phyloP scores from a whole-genome alignment of 2,113 vertebrate species.

The Phaethon lepturus region DNA sequence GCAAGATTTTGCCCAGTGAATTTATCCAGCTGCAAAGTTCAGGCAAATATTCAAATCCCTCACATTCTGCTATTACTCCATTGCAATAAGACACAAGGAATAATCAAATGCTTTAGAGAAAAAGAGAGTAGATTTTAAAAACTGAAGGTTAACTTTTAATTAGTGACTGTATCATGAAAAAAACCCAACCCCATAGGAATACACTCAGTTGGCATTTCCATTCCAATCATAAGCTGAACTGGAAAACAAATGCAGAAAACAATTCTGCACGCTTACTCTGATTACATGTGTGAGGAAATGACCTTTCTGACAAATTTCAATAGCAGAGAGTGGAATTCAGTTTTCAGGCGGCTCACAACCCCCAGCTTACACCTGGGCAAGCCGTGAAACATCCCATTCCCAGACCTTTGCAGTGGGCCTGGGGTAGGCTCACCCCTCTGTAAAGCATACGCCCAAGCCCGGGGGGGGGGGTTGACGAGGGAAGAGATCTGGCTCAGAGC shows the following conservation, averaged over 20 bases:
- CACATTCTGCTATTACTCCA: neutral
- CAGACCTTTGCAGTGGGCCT: neutral
- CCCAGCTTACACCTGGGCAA: neutral
- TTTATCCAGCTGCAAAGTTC: neutral
- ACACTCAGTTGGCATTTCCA: neutral
- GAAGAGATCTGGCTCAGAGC: neutral
- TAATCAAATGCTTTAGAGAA: neutral
- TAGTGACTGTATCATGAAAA: neutral
- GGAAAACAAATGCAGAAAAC: neutral
- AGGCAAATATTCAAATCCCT: neutral
- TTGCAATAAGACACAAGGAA: neutral
- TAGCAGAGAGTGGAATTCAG: neutral
- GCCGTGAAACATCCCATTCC: neutral
- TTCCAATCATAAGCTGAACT: neutral
- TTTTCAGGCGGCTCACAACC: neutral
- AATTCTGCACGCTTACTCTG: neutral
- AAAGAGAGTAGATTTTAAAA: neutral
- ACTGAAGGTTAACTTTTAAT: no score
- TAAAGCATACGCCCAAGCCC: fast-evolving
- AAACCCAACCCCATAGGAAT: neutral
- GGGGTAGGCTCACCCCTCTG: no score
- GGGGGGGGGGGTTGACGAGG: no score
- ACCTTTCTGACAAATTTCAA: neutral
- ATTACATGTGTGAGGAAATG: neutral
- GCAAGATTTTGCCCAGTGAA: neutral